Evolutionary conservation across 2,888 invertebrate species (phyloP).

Genomic region (Drosophila lacicola): DNA sequence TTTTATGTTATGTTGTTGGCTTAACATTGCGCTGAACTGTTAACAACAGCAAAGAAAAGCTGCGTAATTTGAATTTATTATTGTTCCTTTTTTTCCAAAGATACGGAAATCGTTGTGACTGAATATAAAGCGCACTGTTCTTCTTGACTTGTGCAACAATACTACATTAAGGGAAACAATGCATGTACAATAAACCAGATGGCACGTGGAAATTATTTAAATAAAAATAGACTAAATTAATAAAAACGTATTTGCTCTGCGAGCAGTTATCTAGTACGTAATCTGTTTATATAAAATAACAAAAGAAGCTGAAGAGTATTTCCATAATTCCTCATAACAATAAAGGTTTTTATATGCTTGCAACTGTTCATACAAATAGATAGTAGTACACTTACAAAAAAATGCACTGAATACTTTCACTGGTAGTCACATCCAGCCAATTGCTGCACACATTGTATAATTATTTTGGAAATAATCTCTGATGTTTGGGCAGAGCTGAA

Average conservation of each 20-base stretch:
- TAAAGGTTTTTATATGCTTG: not conserved
- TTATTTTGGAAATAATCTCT: slow-evolving; percentile 84
- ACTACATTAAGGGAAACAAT: not conserved
- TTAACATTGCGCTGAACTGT: slow-evolving; percentile 6
- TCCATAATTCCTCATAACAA: not conserved
- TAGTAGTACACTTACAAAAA: slow-evolving; percentile 1
- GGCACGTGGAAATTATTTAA: slow-evolving; percentile 12
- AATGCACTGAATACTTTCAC: slow-evolving; percentile 12
- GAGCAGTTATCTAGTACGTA: not conserved
- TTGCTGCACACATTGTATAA: slow-evolving; percentile 79
- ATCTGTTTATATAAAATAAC: not conserved
- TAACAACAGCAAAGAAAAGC: not conserved
- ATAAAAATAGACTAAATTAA: not conserved
- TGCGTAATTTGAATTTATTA: not conserved
- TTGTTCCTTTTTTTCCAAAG: not conserved
- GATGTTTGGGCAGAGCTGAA: slow-evolving; percentile 88
- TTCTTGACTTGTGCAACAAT: not conserved
- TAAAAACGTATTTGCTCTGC: not conserved
- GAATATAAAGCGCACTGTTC: not conserved
- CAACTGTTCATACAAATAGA: not conserved
- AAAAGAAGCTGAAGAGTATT: not conserved
- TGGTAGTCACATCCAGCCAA: slow-evolving; percentile 2
- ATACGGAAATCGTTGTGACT: not conserved
- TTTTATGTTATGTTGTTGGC: slow-evolving; percentile 1
- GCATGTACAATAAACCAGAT: not conserved